Conservation (phyloP, 1,140 invertebrate species). For the Mercenaria mercenaria region DNA sequence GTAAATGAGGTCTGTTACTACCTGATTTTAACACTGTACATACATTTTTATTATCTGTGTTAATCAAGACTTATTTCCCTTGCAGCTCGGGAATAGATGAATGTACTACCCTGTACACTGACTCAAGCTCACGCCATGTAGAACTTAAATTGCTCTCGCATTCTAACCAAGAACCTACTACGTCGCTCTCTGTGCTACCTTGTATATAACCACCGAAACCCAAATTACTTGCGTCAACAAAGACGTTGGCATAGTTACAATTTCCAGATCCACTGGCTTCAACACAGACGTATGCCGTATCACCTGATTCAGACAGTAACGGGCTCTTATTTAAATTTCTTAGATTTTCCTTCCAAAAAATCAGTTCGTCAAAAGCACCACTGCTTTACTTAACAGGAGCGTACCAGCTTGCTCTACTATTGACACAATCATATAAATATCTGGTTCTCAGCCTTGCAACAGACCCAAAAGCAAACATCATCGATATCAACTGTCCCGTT, state of each 20-base stretch:
- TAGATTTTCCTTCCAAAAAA: constrained; percentile 1
- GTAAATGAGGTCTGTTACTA: neutral
- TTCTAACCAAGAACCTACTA: constrained; percentile 7
- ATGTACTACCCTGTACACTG: neutral
- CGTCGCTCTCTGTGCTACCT: neutral
- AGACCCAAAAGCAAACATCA: neutral
- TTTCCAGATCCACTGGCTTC: neutral
- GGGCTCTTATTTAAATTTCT: neutral
- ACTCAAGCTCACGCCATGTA: constrained; percentile 27
- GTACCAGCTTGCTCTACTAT: neutral
- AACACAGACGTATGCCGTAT: neutral
- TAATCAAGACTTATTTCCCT: neutral
- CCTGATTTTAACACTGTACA: no score
- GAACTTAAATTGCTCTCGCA: neutral
- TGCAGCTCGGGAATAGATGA: neutral
- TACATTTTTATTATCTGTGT: constrained; percentile 26
- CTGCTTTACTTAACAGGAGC: neutral
- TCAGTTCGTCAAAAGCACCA: constrained; percentile 12
- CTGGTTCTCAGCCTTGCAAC: neutral
- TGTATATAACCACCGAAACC: constrained; percentile 32
- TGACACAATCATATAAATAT: neutral
- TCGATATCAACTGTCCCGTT: neutral
- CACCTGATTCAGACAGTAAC: neutral
- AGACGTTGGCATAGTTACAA: neutral
- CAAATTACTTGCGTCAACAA: constrained; percentile 15